phyloP scores from a whole-genome alignment of 1,140 invertebrate genomes.

The Tetranychus urticae region DNA sequence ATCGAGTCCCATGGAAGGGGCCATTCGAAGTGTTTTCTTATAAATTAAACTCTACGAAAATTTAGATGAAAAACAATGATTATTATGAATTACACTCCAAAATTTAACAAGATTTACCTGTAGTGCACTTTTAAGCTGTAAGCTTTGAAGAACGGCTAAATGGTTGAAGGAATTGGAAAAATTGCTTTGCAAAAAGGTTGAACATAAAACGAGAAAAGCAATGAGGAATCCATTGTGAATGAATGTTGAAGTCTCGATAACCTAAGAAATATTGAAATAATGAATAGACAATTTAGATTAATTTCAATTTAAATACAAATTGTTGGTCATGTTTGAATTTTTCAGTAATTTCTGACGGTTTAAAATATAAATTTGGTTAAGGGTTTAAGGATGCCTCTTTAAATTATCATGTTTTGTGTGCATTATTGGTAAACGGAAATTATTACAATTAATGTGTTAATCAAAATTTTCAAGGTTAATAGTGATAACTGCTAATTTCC shows the following conservation, averaged over 20 bases:
- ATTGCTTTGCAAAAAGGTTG: conserved; percentile 45
- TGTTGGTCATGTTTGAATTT: too few species aligned
- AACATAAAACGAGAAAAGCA: conserved; percentile 39
- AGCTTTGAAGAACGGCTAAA: conserved; percentile 51
- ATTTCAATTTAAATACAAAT: too few species aligned
- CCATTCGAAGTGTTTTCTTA: conserved; percentile 24
- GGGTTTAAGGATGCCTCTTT: too few species aligned
- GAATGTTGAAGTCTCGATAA: conserved; percentile 25
- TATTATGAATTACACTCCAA: not conserved
- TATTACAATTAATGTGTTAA: too few species aligned
- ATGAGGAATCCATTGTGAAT: conserved; percentile 51
- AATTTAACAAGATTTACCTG: conserved; percentile 24
- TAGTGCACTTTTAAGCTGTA: conserved; percentile 46
- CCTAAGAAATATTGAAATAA: too few species aligned
- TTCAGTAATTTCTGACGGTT: too few species aligned
- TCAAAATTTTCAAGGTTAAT: too few species aligned
- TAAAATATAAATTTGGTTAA: too few species aligned
- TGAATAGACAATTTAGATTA: too few species aligned
- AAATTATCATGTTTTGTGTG: too few species aligned
- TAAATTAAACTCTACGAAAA: conserved; percentile 35
- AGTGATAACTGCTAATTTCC: too few species aligned
- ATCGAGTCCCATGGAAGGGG: conserved; percentile 14
- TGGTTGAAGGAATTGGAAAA: conserved; percentile 63
- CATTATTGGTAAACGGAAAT: too few species aligned
- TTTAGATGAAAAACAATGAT: not conserved